Base-by-base conservation (phyloP, 2,797 vertebrate species). In the Sebastes iracundus region DNA sequence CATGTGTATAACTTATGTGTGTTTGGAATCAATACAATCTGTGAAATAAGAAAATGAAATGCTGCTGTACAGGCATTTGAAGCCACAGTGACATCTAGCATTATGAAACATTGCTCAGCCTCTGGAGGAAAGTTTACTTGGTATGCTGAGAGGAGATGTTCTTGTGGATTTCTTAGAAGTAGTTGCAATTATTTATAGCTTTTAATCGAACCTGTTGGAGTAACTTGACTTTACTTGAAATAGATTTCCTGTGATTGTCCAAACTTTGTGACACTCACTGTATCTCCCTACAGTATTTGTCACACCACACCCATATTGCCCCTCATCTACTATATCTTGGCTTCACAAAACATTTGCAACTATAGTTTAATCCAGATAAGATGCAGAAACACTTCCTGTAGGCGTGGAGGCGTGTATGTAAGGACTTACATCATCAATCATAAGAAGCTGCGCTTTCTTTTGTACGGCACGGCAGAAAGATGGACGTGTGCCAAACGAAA, bases 221-320 rank as follows among this genome's bases (percentile, higher is more conserved):
- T 46, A 27, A 42, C n/a, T 32, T 77, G 65, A 52, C 60, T 56
- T 46, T 12, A 72, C 61, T 59, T 67, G 13, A 74, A 65, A 75
- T 55, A 64, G 16, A 53, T 67, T 72, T 80, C 65, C 69, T 74
- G 53, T 38, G 4, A 62, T 68, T 81, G 42, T 72, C 30, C 63
- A 4, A 73, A 53, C 10, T 33, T 14, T 35, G 4, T 77, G 35
- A 58, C 72, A n/a, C 5, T 71, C 30, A 5, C 23, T 72, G 52
- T 79, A 13, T 67, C 61, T 46, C 25, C 32, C 20, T 23, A 20
- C 42, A 49, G 42, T 49, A 56, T 72, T 58, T 52, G 28, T 53
- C 27, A 7, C 22, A 56, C 16, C 32, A 5, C 58, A 13, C 28
- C 35, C 22, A 42, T 70, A 66, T 49, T 4, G 6, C 27, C 12